phyloP scores from a whole-genome alignment of 2,113 vertebrate genomes.

The Cavia aperea region DNA sequence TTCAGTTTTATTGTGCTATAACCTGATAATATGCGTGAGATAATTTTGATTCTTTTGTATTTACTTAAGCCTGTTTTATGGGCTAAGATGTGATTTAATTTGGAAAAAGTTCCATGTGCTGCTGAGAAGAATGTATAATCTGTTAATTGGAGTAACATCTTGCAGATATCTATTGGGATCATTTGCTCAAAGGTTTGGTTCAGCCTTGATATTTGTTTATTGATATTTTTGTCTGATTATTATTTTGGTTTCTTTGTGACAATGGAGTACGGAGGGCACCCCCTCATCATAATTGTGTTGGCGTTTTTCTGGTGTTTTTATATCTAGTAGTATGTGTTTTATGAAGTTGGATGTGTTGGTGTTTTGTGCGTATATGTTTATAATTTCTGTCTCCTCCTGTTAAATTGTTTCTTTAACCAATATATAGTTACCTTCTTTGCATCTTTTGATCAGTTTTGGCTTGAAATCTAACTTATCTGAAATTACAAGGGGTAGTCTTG shows the following conservation, averaged over 20 bases:
- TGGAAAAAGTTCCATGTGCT: neutral
- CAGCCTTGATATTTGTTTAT: neutral
- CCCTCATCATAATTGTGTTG: neutral
- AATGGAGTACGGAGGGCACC: neutral
- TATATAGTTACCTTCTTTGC: neutral
- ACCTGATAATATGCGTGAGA: neutral
- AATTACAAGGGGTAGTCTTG: neutral
- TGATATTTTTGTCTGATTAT: neutral
- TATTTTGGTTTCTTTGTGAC: neutral
- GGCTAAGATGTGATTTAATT: neutral
- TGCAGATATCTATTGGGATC: neutral
- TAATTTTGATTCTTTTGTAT: neutral
- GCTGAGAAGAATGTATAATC: neutral
- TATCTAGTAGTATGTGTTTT: neutral
- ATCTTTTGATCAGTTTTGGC: neutral
- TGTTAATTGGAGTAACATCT: neutral
- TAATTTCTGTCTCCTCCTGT: neutral
- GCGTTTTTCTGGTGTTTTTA: neutral
- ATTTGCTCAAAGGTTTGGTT: neutral
- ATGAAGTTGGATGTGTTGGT: neutral
- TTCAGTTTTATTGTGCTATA: neutral
- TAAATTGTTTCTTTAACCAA: neutral
- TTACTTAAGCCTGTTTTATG: neutral
- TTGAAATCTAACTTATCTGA: neutral
- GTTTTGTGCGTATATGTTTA: neutral